phyloP scores from a whole-genome alignment of 2,888 invertebrate genomes.

The Orchestes rusci region DNA sequence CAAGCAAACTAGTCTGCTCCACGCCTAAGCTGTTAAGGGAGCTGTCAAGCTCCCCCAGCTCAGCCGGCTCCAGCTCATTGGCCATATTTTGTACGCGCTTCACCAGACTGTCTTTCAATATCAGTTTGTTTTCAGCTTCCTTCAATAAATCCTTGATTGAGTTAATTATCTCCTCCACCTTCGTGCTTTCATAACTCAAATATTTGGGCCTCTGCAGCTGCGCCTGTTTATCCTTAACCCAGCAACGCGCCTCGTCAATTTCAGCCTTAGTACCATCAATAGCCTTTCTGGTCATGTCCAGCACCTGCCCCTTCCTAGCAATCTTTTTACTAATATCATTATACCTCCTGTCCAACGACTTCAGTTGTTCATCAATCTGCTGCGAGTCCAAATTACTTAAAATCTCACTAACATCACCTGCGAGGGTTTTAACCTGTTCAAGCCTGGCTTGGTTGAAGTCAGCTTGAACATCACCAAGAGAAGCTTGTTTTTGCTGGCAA shows the following conservation, averaged over 20 bases:
- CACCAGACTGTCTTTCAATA: constrained; percentile 73
- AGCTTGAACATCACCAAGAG: constrained; percentile 62
- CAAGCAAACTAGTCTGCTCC: constrained; percentile 68
- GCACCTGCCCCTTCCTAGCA: constrained; percentile 73
- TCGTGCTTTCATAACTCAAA: constrained; percentile 70
- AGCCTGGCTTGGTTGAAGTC: constrained; percentile 70
- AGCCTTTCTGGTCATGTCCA: constrained; percentile 77
- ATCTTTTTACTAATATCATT: constrained; percentile 78
- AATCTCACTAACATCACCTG: constrained; percentile 65
- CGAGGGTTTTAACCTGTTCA: constrained; percentile 62
- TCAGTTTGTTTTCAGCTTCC: constrained; percentile 79
- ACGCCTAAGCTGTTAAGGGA: constrained; percentile 63
- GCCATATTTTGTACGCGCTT: constrained; percentile 78
- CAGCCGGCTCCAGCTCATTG: constrained; percentile 76
- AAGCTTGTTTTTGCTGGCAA: constrained; percentile 70
- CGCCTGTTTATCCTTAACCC: constrained; percentile 69
- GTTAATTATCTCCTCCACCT: constrained; percentile 66
- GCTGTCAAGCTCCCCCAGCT: constrained; percentile 71
- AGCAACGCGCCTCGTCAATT: constrained; percentile 69
- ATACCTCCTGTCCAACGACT: constrained; percentile 75
- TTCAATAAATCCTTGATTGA: constrained; percentile 66
- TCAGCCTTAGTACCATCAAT: constrained; percentile 75
- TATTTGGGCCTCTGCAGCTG: constrained; percentile 59
- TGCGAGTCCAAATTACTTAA: constrained; percentile 84
- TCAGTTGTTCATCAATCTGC: constrained; percentile 83